A percentile compares a stretch with the other conserved stretches of the same genome.
phyloP scores from a whole-genome alignment of 2,113 vertebrate species.

The Galbula dea region DNA sequence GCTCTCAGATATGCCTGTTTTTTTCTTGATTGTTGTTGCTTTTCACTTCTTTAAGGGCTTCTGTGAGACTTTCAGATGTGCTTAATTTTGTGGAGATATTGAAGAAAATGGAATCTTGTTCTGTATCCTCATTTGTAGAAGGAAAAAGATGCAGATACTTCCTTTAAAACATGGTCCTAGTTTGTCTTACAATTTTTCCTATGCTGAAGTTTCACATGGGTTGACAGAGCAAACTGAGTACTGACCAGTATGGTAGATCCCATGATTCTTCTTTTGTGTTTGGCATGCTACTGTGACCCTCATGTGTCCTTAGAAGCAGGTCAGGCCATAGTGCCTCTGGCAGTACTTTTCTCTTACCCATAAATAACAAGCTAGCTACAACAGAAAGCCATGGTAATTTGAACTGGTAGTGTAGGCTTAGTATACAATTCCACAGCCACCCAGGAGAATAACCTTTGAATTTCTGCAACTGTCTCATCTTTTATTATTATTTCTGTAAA shows the following conservation, averaged over 20 bases:
- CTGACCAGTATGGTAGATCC: background rate
- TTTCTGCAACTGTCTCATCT: background rate
- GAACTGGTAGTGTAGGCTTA: background rate
- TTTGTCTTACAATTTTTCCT: background rate
- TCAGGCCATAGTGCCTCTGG: background rate
- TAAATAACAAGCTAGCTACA: background rate
- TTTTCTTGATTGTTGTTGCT: background rate
- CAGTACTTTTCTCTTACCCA: background rate
- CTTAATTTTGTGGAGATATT: background rate
- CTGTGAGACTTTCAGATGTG: background rate
- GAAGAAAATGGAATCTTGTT: background rate
- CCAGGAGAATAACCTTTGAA: background rate
- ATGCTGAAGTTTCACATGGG: background rate
- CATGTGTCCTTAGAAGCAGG: background rate
- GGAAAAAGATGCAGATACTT: background rate
- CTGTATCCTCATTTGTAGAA: background rate
- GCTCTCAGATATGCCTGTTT: fast-evolving
- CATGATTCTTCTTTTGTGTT: background rate
- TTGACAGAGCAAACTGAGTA: background rate
- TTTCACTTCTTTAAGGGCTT: background rate
- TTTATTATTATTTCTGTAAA: background rate
- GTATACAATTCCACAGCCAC: background rate
- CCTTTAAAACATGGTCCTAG: background rate
- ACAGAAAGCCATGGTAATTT: background rate
- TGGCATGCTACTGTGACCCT: background rate